Evolutionary conservation across 2,888 invertebrate species (phyloP), one percentile per base, ranked within the genome.

Genomic region (Dromius quadrimaculatus): DNA sequence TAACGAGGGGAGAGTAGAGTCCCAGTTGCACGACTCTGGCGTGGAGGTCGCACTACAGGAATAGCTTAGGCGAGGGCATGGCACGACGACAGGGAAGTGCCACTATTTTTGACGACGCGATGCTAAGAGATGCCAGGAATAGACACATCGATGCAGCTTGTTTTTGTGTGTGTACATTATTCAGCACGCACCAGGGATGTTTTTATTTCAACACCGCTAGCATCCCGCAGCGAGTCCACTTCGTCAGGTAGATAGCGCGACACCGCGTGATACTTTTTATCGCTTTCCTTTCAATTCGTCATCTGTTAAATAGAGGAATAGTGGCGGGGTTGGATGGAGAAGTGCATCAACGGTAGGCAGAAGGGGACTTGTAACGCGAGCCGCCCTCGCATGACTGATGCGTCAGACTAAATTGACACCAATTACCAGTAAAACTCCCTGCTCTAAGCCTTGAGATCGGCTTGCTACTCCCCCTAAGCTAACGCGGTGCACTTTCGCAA

Each of bases 381-480:
- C 78, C 72, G 71, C 82, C 81, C 82, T 77, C 79, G 78, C 80
- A 81, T 80, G 80, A 81, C 77, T 81, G 85, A 85, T 85, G 86
- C 85, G 86, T 85, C 85, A 85, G 85, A 85, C 85, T 85, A 87
- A 87, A 87, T 86, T 87, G 87, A 86, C 86, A 86, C 86, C 86
- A 87, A 87, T 87, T 87, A 87, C 86, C 86, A 86, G 86, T 83
- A 86, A 86, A 86, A 85, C 85, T 81, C 81, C 80, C 81, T 80
- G 78, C 79, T 77, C 77, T 76, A 76, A 76, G 78, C 77, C 78
- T 76, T 13, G 54, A 69, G 45, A 71, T 71, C 64, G 63, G 59
- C 17, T 57, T 74, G 72, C 81, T 77, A 77, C 71, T 73, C 72
- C 81, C 77, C 77, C 73, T 73, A 71, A 76, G 77, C 73, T 72